Conservation (phyloP, 2,113 vertebrate genomes). For the Laticauda laticaudata region DNA sequence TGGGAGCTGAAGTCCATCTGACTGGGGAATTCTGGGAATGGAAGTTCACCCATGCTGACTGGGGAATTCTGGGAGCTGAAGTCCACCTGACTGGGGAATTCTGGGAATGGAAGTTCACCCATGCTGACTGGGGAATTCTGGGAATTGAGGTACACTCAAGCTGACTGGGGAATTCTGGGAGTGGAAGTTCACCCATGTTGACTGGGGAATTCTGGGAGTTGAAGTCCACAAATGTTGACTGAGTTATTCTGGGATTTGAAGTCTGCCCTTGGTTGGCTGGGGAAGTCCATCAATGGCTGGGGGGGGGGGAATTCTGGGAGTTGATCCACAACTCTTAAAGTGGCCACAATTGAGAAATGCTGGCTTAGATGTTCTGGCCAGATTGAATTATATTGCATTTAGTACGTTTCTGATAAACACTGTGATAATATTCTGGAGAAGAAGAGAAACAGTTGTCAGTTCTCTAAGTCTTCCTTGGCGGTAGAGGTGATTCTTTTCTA, state of each 20-base stretch:
- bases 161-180: too few relatives aligned
- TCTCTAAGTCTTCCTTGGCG: background rate
- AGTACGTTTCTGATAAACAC: background rate
- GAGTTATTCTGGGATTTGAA: background rate
- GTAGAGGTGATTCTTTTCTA: background rate
- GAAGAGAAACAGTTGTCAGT: background rate
- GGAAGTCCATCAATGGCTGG: background rate
- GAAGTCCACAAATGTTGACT: too few relatives aligned
- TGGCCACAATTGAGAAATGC: background rate
- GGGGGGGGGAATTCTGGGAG: background rate
- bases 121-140: too few relatives aligned
- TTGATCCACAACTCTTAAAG: background rate
- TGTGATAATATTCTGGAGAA: background rate
- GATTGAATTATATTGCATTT: background rate
- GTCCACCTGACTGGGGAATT: too few relatives aligned
- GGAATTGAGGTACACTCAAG: too few relatives aligned
- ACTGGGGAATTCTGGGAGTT: background rate
- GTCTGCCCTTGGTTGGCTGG: background rate
- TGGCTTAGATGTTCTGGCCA: background rate
- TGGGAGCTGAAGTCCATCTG: too few relatives aligned
- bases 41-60: too few relatives aligned
- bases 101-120: too few relatives aligned
- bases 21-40: too few relatives aligned
- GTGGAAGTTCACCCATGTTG: background rate
- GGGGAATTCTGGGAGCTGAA: too few relatives aligned